phyloP scores from a whole-genome alignment of 2,113 vertebrate genomes.

The Dinomys branickii region DNA sequence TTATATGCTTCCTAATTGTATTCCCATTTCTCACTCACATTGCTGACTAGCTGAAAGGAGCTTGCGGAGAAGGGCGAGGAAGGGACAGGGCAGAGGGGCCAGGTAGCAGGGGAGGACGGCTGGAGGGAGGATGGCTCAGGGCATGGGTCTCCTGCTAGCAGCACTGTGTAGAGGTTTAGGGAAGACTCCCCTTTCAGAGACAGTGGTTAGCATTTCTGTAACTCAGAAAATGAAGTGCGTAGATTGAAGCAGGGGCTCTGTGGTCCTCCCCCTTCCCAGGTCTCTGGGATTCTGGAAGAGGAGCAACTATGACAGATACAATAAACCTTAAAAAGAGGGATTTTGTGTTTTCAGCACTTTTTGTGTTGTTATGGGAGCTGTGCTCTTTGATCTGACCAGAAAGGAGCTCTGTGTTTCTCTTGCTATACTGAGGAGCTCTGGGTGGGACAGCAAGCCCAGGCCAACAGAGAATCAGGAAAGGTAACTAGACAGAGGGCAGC shows the following conservation, averaged over 20 bases:
- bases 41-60: neutral
- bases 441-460: neutral
- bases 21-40: neutral
- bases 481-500: neutral
- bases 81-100: neutral
- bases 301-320: neutral
- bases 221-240: neutral
- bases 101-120: neutral
- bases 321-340: neutral
- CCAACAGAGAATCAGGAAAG: neutral
- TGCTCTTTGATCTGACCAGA: neutral
- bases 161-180: neutral
- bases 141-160: too few species aligned
- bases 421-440: neutral
- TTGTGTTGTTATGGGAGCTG: neutral
- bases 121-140: neutral
- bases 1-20: slow-evolving; percentile 17
- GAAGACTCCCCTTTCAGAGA: neutral
- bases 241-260: neutral
- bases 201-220: neutral
- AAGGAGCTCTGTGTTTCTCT: neutral
- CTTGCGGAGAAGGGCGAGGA: neutral
- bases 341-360: neutral
- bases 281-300: neutral
- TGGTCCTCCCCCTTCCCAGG: too few species aligned